A percentile compares a stretch with the other conserved stretches of the same genome.
Evolutionary conservation across 2,797 vertebrate genomes (phyloP).

Genomic region (Pampus argenteus): DNA sequence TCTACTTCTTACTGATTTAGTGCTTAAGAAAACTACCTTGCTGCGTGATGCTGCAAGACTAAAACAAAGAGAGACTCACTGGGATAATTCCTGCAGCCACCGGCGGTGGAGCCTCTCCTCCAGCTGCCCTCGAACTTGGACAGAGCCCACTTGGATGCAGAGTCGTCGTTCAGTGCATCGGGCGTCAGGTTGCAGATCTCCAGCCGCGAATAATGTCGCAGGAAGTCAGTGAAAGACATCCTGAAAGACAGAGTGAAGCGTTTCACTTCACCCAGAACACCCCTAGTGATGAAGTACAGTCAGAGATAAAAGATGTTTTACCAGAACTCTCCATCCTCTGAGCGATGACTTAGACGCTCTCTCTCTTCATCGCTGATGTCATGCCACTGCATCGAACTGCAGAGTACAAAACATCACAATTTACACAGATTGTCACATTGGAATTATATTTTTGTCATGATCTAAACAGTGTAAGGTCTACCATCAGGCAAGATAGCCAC

Average conservation of each 20-base stretch:
- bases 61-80: too few species aligned
- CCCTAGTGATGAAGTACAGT: not conserved
- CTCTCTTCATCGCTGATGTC: constrained; percentile 82
- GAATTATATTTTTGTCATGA: too few species aligned
- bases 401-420: not conserved
- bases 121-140: constrained; percentile 88
- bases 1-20: too few species aligned
- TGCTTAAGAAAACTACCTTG: too few species aligned
- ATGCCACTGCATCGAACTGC: constrained; percentile 86
- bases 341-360: constrained; percentile 81
- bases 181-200: constrained; percentile 94
- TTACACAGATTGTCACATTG: too few species aligned
- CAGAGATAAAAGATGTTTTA: constrained; percentile 45
- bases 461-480: too few species aligned
- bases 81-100: constrained; percentile 89
- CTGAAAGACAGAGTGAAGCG: constrained; percentile 63
- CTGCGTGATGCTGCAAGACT: too few species aligned
- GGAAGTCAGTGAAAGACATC: constrained; percentile 91
- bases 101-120: constrained; percentile 89
- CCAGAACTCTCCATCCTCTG: constrained; percentile 93
- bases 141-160: constrained; percentile 87
- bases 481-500: too few species aligned
- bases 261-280: rapidly evolving
- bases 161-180: constrained; percentile 83
- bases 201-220: constrained; percentile 87